A percentile compares a stretch with the other conserved stretches of the same genome.
These are phyloP conservation scores for Sebastes diploproa DNA, from an alignment of 2,797 vertebrate species.

Conservation along the genomic window DNA sequence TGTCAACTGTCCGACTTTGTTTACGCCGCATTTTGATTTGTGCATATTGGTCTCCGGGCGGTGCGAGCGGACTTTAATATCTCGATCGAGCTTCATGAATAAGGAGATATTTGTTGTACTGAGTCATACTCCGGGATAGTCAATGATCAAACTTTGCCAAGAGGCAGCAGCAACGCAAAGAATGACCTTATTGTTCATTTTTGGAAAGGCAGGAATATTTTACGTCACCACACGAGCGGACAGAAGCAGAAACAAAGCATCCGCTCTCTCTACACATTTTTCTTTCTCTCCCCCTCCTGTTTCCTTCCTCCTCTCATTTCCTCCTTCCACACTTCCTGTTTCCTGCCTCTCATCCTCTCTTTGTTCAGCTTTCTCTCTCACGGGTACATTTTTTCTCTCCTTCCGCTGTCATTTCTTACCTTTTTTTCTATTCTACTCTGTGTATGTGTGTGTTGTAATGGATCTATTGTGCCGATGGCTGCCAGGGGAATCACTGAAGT, in stretches of 20 bases:
- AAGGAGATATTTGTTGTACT: neutral
- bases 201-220: conserved; percentile 31
- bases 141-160: neutral
- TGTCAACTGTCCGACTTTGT: neutral
- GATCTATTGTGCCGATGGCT: conserved; percentile 37
- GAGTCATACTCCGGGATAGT: conserved; percentile 12
- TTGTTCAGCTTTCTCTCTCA: conserved; percentile 61
- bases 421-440: neutral
- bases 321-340: conserved; percentile 74
- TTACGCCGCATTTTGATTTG: conserved; percentile 1
- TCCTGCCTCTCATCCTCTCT: conserved; percentile 73
- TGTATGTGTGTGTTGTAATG: conserved; percentile 25
- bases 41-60: neutral
- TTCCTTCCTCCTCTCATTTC: conserved; percentile 73
- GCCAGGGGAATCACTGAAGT: conserved; percentile 46
- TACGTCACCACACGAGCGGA: conserved; percentile 43
- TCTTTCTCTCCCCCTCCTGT: conserved; percentile 35
- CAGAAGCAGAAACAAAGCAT: conserved; percentile 59
- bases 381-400: conserved; percentile 17
- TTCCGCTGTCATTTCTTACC: conserved; percentile 23
- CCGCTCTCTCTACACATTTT: conserved; percentile 51
- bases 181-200: conserved; percentile 35
- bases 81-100: neutral
- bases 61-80: neutral
- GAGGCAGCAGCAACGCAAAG: conserved; percentile 22